These are phyloP conservation scores for Trimorus sp. DNA, from an alignment of 2,888 invertebrate species.

Conservation along the genomic window DNA sequence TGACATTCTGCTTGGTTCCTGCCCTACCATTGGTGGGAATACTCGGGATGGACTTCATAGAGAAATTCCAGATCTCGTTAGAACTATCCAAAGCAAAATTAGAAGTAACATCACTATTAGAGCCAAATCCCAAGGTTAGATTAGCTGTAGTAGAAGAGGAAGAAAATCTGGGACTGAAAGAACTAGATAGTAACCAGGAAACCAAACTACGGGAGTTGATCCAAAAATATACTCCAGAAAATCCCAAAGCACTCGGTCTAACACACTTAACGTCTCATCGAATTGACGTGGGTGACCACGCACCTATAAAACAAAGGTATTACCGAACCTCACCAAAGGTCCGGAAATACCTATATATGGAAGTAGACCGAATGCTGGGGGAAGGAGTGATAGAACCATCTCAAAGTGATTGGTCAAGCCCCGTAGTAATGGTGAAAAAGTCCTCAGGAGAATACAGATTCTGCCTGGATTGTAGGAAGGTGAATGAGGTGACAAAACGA, in stretches of 20 bases:
- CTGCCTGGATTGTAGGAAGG: conserved; percentile 2
- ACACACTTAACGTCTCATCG: not conserved
- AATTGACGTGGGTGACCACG: not conserved
- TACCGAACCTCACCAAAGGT: not conserved
- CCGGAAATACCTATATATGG: not conserved
- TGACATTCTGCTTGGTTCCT: not conserved
- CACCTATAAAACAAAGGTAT: not conserved
- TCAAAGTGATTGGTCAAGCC: conserved; percentile 20
- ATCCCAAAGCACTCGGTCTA: not conserved
- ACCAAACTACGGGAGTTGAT: not conserved
- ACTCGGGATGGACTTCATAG: no score
- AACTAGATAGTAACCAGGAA: not conserved
- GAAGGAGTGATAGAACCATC: conserved; percentile 14
- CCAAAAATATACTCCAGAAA: not conserved
- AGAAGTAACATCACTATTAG: no score
- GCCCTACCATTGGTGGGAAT: no score
- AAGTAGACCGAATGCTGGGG: not conserved
- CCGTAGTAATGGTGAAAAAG: conserved; percentile 17
- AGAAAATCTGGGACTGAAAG: not conserved
- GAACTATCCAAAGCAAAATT: no score
- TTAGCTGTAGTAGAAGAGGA: no score
- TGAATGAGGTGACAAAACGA: not conserved
- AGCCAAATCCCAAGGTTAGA: no score
- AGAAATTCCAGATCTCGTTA: no score
- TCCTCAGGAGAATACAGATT: not conserved